phyloP scores from a whole-genome alignment of 2,113 vertebrate species.

The Zosterops borbonicus region DNA sequence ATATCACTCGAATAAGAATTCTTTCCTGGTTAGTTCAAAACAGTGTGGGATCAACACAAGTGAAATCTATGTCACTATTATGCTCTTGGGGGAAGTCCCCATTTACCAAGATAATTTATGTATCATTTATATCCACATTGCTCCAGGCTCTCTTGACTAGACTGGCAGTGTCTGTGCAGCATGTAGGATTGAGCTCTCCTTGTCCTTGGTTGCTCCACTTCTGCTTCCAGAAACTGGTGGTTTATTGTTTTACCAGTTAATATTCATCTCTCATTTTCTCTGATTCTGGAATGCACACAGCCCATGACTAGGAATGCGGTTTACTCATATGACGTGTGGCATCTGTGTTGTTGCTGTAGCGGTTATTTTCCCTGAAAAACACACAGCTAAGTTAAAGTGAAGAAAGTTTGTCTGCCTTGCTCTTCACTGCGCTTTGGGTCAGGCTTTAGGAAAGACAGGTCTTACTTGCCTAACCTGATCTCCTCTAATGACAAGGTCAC shows the following conservation, averaged over 20 bases:
- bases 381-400: background rate
- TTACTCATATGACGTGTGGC: background rate
- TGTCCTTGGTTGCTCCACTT: background rate
- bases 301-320: background rate
- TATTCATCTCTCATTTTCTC: background rate
- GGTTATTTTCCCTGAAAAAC: background rate
- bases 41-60: background rate
- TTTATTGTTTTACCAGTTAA: background rate
- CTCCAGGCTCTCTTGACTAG: background rate
- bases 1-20: background rate
- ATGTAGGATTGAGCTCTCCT: accelerated
- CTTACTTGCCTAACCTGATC: background rate
- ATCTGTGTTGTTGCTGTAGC: background rate
- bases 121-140: background rate
- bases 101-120: background rate
- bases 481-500: background rate
- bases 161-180: background rate
- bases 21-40: background rate
- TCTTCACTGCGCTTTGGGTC: background rate
- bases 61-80: background rate
- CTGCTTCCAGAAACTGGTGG: background rate
- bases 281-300: background rate
- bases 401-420: background rate
- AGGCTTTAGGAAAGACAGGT: background rate
- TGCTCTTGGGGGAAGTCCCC: background rate